Conservation (phyloP, 1,140 invertebrate species). For the Zeugodacus cucurbitae region DNA sequence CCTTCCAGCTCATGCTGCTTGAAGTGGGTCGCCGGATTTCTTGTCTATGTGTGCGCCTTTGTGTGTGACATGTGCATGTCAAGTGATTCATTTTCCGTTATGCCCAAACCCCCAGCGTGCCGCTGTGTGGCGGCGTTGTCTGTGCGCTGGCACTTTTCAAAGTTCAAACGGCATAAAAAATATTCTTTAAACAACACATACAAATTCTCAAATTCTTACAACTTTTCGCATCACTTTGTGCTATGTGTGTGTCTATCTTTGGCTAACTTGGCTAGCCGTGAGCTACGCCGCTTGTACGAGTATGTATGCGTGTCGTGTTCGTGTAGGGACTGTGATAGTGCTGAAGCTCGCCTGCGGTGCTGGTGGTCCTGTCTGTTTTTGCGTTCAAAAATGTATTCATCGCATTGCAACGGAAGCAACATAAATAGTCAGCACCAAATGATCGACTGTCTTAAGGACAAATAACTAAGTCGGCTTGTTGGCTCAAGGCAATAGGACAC, state of each 20-base stretch:
- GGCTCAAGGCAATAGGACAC: not conserved
- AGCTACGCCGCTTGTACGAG: not conserved
- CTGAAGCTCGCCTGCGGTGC: not conserved
- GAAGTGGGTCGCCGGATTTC: not conserved
- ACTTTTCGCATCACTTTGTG: constrained; percentile 33
- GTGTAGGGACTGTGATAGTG: not conserved
- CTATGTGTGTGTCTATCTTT: not conserved
- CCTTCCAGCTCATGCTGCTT: not conserved
- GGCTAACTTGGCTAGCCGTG: not conserved
- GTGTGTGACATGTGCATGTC: not conserved
- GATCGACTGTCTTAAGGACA: not conserved
- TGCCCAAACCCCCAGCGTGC: not conserved
- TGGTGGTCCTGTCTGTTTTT: not conserved
- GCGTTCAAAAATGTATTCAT: not conserved
- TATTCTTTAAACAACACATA: constrained; percentile 23
- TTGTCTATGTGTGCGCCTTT: not conserved
- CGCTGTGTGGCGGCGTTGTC: not conserved
- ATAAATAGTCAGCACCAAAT: not conserved
- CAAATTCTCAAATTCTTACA: constrained; percentile 10
- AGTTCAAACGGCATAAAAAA: constrained; percentile 33
- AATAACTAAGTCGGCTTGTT: not conserved
- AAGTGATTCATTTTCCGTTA: constrained; percentile 21
- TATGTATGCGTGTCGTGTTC: not conserved
- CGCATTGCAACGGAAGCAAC: not conserved
- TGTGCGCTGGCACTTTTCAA: not conserved